Evolutionary conservation across 2,888 invertebrate genomes (phyloP).

Genomic region (Hyposoter dolosus): DNA sequence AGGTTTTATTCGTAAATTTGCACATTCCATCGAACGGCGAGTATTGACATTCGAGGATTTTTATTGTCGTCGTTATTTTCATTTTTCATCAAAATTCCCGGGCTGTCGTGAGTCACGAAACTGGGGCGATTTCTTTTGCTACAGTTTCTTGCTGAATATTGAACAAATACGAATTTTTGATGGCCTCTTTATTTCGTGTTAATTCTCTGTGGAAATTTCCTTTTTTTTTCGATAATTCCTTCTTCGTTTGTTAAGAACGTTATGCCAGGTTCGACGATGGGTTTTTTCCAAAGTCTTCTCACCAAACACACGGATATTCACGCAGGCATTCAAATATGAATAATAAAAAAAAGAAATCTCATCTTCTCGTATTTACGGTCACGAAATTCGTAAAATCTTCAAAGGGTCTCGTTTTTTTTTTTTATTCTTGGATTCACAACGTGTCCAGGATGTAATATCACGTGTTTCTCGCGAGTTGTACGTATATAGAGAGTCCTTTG

Average conservation of each 20-base stretch:
- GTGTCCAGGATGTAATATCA: slow-evolving; percentile 55
- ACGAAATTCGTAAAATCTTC: slow-evolving; percentile 39
- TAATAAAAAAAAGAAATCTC: not conserved
- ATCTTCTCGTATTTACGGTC: slow-evolving; percentile 23
- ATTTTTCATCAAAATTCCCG: not conserved
- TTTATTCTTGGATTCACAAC: slow-evolving; percentile 5
- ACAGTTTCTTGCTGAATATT: not conserved
- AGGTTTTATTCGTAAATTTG: not conserved
- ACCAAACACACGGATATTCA: not conserved
- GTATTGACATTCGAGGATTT: not conserved
- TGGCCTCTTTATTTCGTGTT: no score
- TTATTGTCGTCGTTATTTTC: not conserved
- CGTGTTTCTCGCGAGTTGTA: not conserved
- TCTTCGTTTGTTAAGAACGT: not conserved
- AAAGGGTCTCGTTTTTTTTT: slow-evolving; percentile 5
- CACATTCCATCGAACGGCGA: not conserved
- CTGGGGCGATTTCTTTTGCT: not conserved
- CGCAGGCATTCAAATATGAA: not conserved
- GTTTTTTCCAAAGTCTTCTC: not conserved
- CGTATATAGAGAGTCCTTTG: slow-evolving; percentile 18
- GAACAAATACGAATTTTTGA: no score
- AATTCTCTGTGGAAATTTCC: no score
- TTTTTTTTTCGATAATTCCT: not conserved
- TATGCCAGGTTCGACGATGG: not conserved
- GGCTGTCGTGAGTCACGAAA: not conserved